These are phyloP conservation scores for Eilema depressum DNA, from an alignment of 2,888 invertebrate species.

Conservation along the genomic window DNA sequence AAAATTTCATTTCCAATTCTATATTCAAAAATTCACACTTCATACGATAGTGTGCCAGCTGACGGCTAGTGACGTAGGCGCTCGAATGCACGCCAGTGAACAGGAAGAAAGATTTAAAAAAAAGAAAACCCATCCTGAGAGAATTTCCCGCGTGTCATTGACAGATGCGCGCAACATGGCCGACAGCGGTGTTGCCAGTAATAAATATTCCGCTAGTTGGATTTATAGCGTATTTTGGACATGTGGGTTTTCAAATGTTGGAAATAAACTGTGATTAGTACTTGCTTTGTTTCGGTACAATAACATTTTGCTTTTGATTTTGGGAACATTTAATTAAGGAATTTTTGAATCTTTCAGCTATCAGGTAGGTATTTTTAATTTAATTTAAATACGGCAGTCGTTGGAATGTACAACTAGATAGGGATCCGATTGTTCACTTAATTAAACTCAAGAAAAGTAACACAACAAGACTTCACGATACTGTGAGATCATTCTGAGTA, in stretches of 20 bases:
- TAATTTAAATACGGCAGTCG: no score
- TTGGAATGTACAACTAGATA: no score
- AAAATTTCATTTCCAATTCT: background rate
- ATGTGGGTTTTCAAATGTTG: constrained; percentile 39
- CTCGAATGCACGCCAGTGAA: constrained; percentile 34
- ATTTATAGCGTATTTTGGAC: constrained; percentile 43
- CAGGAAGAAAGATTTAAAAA: constrained; percentile 58
- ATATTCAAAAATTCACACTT: background rate
- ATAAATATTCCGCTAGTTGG: constrained; percentile 47
- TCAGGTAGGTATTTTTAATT: no score
- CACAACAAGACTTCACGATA: no score
- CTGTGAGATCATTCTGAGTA: no score
- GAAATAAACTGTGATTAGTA: constrained; percentile 6
- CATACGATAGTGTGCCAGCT: constrained; percentile 17
- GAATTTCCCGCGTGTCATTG: constrained; percentile 62
- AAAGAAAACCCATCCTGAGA: constrained; percentile 51
- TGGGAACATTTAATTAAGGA: no score
- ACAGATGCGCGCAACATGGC: constrained; percentile 67
- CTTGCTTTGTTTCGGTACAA: background rate
- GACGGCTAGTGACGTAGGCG: constrained; percentile 46
- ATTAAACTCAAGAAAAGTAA: no score
- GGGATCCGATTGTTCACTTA: no score
- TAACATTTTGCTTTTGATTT: no score
- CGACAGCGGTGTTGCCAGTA: constrained; percentile 51
- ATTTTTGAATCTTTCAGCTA: no score